These are phyloP conservation scores for Nemurella pictetii DNA, from an alignment of 2,888 invertebrate genomes.

Conservation along the genomic window DNA sequence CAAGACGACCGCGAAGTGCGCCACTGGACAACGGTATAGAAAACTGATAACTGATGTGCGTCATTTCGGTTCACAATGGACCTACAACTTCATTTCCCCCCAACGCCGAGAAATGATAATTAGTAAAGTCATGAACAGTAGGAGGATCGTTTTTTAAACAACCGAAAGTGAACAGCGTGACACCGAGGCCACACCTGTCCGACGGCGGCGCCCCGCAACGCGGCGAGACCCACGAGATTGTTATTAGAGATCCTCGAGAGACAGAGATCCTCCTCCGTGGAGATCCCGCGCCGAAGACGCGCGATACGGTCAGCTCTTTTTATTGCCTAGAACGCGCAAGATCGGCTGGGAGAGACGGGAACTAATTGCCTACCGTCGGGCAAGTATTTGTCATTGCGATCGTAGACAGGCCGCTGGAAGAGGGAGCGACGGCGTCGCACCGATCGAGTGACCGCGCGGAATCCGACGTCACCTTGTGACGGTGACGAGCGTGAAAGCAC, in stretches of 20 bases:
- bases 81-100: neutral
- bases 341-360: neutral
- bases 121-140: neutral
- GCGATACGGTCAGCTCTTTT: neutral
- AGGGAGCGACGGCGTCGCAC: neutral
- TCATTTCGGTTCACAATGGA: neutral
- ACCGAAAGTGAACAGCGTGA: constrained; percentile 21
- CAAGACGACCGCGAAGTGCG: neutral
- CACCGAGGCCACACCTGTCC: constrained; percentile 22
- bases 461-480: neutral
- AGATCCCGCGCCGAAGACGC: too few species aligned
- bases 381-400: constrained; percentile 6
- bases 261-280: too few species aligned
- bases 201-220: neutral
- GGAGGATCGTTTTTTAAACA: neutral
- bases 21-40: neutral
- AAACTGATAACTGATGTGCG: neutral
- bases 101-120: neutral
- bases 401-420: neutral
- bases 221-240: neutral
- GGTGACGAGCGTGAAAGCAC: neutral
- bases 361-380: neutral
- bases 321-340: neutral
- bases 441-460: neutral
- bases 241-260: constrained; percentile 13